These are phyloP conservation scores for Dissostichus mawsoni DNA, from an alignment of 2,113 vertebrate species.

Conservation along the genomic window DNA sequence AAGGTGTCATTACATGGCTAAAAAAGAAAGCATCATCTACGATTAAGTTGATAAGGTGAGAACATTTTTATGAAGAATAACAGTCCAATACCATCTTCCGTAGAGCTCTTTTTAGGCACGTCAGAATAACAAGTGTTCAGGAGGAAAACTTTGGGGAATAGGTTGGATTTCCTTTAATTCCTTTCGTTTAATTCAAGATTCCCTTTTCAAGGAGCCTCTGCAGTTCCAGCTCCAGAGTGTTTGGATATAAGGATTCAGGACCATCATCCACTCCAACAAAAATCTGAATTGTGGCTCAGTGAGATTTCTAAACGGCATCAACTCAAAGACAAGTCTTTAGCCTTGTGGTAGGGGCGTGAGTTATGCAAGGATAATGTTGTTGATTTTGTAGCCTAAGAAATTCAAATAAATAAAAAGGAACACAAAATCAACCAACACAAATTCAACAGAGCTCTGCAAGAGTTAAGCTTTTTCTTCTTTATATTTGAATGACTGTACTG, in stretches of 20 bases:
- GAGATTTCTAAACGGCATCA: too few relatives aligned
- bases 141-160: slow-evolving; percentile 17
- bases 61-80: slow-evolving; percentile 3
- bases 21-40: slow-evolving; percentile 21
- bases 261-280: slow-evolving; percentile 29
- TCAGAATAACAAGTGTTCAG: slow-evolving; percentile 15
- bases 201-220: slow-evolving; percentile 6
- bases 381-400: too few relatives aligned
- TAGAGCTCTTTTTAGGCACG: slow-evolving; percentile 9
- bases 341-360: too few relatives aligned
- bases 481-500: too few relatives aligned
- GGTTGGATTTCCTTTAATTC: slow-evolving; percentile 15
- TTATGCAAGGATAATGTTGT: too few relatives aligned
- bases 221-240: slow-evolving; percentile 29
- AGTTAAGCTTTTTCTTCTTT: slow-evolving; percentile 29
- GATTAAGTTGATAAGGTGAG: slow-evolving; percentile 15
- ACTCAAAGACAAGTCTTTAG: too few relatives aligned
- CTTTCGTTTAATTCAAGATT: slow-evolving; percentile 34
- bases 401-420: too few relatives aligned
- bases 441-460: too few relatives aligned
- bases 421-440: too few relatives aligned
- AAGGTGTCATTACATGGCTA: background rate
- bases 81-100: background rate
- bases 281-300: slow-evolving; percentile 8
- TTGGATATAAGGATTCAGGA: slow-evolving; percentile 21